A percentile compares a stretch with the other conserved stretches of the same genome.
Evolutionary conservation across 1,140 invertebrate genomes (phyloP).

Genomic region (Drosophila setifemur): DNA sequence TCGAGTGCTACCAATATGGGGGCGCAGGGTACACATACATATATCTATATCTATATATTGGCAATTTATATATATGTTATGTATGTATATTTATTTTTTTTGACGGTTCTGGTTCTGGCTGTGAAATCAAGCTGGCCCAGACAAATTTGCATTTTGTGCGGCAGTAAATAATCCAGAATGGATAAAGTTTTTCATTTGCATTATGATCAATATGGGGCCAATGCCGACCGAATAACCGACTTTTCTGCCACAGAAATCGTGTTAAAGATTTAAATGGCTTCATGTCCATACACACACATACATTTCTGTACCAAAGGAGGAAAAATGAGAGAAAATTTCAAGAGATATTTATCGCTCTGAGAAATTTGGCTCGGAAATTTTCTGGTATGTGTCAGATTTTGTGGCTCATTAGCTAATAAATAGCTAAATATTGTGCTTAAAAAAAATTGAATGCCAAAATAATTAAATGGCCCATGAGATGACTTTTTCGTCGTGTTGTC

Average conservation of each 20-base stretch:
- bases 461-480: constrained; percentile 13
- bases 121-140: constrained; percentile 6
- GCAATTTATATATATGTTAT: too few species aligned
- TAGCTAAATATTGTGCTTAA: constrained; percentile 31
- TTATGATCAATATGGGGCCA: constrained; percentile 26
- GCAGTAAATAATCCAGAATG: constrained; percentile 38
- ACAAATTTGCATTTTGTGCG: constrained; percentile 40
- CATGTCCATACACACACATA: neutral
- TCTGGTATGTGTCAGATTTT: constrained; percentile 29
- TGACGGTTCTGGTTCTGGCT: neutral
- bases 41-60: neutral
- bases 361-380: neutral
- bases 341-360: neutral
- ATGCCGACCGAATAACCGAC: constrained; percentile 29
- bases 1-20: neutral
- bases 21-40: neutral
- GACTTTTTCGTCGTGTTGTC: constrained; percentile 7
- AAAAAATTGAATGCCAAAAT: constrained; percentile 27
- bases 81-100: neutral
- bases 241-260: constrained; percentile 14
- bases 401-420: constrained; percentile 56
- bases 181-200: constrained; percentile 47
- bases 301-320: neutral
- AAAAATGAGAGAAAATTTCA: neutral
- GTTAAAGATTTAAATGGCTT: constrained; percentile 19